Conservation (phyloP, 2,113 vertebrate species). For the Pionites leucogaster region DNA sequence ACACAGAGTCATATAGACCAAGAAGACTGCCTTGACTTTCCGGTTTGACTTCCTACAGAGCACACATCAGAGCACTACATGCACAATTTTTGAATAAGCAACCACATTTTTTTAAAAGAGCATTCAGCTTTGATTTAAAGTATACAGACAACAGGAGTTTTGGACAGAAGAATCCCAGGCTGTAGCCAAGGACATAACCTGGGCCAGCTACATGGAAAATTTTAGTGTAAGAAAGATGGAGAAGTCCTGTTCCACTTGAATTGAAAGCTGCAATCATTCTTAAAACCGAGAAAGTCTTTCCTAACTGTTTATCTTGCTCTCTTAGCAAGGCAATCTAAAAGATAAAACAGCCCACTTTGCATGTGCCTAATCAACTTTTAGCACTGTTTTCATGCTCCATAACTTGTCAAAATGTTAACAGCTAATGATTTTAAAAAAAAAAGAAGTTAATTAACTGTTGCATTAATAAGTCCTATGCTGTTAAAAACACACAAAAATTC, state of each 20-base stretch:
- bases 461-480: neutral
- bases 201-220: neutral
- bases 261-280: neutral
- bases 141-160: neutral
- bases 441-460: neutral
- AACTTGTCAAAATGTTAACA: neutral
- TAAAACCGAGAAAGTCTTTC: neutral
- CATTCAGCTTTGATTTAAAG: neutral
- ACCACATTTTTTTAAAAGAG: neutral
- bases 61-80: neutral
- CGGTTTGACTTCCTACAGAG: neutral
- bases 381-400: neutral
- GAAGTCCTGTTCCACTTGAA: neutral
- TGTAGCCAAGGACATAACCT: neutral
- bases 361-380: neutral
- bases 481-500: neutral
- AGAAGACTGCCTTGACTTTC: neutral
- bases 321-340: neutral
- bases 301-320: neutral
- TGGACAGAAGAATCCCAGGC: neutral
- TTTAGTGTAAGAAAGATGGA: neutral
- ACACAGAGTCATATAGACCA: neutral
- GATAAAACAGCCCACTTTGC: neutral
- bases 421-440: neutral
- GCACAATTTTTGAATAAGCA: neutral